phyloP scores from a whole-genome alignment of 37 sponge, comb jelly and placozoan genomes.

The Cladorhizidae sp. region DNA sequence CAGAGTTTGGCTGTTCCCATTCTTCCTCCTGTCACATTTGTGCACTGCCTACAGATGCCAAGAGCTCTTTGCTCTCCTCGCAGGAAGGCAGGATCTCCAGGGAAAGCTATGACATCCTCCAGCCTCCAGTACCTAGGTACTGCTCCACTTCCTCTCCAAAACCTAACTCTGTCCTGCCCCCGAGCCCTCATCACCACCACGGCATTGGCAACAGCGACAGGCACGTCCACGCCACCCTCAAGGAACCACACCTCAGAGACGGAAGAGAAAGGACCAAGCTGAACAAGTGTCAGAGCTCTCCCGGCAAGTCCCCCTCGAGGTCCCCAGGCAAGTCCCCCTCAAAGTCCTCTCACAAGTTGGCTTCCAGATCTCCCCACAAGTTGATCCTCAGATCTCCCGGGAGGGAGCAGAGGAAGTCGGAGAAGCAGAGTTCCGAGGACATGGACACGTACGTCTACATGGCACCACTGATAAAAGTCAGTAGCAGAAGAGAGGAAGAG shows the following conservation, averaged over 20 bases:
- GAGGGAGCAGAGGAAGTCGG: slow-evolving; percentile 5
- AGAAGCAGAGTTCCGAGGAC: slow-evolving; percentile 9
- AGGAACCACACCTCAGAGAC: not conserved
- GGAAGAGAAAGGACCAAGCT: not conserved
- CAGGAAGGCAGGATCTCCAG: not conserved
- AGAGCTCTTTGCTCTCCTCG: slow-evolving; percentile 4
- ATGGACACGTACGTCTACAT: slow-evolving; percentile 64
- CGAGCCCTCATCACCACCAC: not conserved
- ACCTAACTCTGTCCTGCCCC: not conserved
- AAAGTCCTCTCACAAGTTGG: not conserved
- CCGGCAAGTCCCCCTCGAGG: not conserved
- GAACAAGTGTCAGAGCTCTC: not conserved
- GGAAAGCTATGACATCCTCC: slow-evolving; percentile 32
- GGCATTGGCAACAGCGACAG: not conserved
- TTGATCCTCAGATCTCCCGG: not conserved
- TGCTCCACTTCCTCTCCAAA: slow-evolving; percentile 2
- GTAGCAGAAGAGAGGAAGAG: not conserved
- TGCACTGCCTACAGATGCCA: not conserved
- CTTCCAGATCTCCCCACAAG: not conserved
- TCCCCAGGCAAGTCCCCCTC: not conserved
- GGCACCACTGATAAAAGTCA: slow-evolving; percentile 44
- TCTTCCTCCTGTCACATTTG: not conserved
- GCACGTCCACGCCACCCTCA: not conserved
- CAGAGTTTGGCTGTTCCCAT: too few relatives aligned
- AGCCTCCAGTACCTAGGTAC: not conserved